These are phyloP conservation scores for Styela plicata DNA, from an alignment of 23 tunicate species.

Conservation along the genomic window DNA sequence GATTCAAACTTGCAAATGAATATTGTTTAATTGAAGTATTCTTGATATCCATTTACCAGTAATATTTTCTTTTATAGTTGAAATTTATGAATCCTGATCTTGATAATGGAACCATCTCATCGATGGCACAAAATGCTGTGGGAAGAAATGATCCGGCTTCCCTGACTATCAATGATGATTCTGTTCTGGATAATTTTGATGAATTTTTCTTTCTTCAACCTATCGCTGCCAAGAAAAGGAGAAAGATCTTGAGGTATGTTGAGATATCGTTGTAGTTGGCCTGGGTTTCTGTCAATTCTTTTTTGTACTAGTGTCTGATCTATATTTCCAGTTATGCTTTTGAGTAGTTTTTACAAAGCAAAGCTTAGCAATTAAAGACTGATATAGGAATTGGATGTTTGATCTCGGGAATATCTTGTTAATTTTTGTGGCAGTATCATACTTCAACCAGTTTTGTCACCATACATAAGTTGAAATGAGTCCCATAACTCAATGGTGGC, in stretches of 20 bases:
- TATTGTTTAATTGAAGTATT: neutral
- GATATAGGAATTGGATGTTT: too few relatives aligned
- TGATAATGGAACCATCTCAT: slow-evolving; percentile 37
- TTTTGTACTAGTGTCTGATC: too few relatives aligned
- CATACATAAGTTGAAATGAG: too few relatives aligned
- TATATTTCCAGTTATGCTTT: too few relatives aligned
- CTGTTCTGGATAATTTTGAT: slow-evolving; percentile 29
- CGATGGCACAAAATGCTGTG: slow-evolving; percentile 39
- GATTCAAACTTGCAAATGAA: neutral
- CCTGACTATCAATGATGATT: slow-evolving; percentile 24
- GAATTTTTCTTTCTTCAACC: slow-evolving; percentile 72
- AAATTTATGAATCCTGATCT: slow-evolving; percentile 42
- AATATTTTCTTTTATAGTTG: slow-evolving; percentile 19
- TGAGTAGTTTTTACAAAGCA: too few relatives aligned
- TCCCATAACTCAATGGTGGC: too few relatives aligned
- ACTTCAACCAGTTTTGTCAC: too few relatives aligned
- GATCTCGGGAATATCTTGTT: too few relatives aligned
- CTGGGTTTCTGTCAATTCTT: too few relatives aligned
- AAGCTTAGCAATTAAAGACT: too few relatives aligned
- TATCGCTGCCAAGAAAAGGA: slow-evolving; percentile 64
- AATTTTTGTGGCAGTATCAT: too few relatives aligned
- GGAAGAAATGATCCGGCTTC: neutral
- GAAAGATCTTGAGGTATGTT: slow-evolving; percentile 64
- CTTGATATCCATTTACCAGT: neutral
- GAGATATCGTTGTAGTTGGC: too few relatives aligned